These are phyloP conservation scores for Podargus strigoides DNA, from an alignment of 2,797 vertebrate genomes.

Conservation along the genomic window DNA sequence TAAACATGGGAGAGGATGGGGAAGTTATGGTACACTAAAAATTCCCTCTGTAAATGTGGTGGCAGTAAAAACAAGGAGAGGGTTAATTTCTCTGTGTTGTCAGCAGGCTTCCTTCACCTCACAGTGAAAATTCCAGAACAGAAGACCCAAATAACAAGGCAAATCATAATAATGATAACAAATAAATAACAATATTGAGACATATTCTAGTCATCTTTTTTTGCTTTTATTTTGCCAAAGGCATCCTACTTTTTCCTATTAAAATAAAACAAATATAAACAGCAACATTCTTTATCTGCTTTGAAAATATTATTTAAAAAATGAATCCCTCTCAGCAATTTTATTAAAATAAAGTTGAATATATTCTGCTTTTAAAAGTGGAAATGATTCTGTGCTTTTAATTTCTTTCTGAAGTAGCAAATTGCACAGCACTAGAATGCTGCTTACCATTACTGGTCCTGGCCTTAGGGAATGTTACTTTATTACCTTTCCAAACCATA, in stretches of 20 bases:
- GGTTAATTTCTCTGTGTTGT: constrained; percentile 40
- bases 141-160: constrained; percentile 7
- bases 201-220: background rate
- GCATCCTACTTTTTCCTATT: background rate
- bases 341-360: constrained; percentile 52
- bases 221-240: constrained; percentile 39
- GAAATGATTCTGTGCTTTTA: constrained; percentile 58
- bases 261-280: constrained; percentile 62
- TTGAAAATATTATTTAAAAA: constrained; percentile 11
- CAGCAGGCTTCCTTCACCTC: background rate
- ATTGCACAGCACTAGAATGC: constrained; percentile 55
- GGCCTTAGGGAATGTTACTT: constrained; percentile 79
- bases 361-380: constrained; percentile 26
- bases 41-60: background rate
- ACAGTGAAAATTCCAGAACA: constrained; percentile 55
- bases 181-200: constrained; percentile 37
- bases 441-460: constrained; percentile 71
- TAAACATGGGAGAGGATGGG: background rate
- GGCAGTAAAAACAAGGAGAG: background rate
- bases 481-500: constrained; percentile 81
- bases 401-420: constrained; percentile 69
- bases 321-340: background rate
- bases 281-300: background rate
- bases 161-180: constrained; percentile 45
- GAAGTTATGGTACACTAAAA: background rate